Evolutionary conservation across 2,888 invertebrate species (phyloP).

Genomic region (Scelioninae gen. 2): DNA sequence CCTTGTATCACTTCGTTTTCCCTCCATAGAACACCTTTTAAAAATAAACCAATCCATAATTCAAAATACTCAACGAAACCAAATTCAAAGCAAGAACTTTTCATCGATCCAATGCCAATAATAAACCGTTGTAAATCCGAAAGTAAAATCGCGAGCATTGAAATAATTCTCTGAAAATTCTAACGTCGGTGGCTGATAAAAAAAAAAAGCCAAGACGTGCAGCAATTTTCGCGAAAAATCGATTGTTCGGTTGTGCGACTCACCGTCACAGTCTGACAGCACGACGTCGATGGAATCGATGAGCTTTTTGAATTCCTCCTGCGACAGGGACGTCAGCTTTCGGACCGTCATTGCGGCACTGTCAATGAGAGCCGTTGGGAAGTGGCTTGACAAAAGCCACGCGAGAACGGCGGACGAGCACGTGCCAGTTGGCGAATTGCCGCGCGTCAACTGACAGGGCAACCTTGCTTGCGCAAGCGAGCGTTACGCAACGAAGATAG

Average conservation of each 20-base stretch:
- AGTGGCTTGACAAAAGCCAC: slow-evolving; percentile 9
- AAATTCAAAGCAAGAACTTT: neutral
- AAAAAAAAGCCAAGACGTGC: no score
- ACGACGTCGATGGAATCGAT: slow-evolving; percentile 88
- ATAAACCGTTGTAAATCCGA: no score
- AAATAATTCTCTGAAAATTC: no score
- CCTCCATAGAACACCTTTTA: slow-evolving; percentile 78
- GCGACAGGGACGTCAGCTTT: slow-evolving; percentile 78
- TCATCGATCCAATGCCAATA: no score
- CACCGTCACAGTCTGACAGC: slow-evolving; percentile 91
- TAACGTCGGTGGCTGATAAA: no score
- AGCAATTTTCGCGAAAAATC: no score
- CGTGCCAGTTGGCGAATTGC: slow-evolving; percentile 52
- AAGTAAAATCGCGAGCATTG: no score
- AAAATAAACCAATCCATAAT: neutral
- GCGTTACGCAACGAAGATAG: slow-evolving; percentile 37
- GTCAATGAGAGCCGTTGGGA: slow-evolving; percentile 8
- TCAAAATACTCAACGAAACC: neutral
- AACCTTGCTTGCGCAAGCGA: slow-evolving; percentile 48
- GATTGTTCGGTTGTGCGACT: slow-evolving; percentile 65
- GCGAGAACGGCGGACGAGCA: slow-evolving; percentile 12
- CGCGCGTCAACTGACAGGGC: slow-evolving; percentile 32
- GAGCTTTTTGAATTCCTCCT: slow-evolving; percentile 80
- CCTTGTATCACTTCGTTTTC: slow-evolving; percentile 76
- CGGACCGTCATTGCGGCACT: slow-evolving; percentile 71